Conservation (phyloP, 2,888 invertebrate species). For the Eupithecia subumbrata region DNA sequence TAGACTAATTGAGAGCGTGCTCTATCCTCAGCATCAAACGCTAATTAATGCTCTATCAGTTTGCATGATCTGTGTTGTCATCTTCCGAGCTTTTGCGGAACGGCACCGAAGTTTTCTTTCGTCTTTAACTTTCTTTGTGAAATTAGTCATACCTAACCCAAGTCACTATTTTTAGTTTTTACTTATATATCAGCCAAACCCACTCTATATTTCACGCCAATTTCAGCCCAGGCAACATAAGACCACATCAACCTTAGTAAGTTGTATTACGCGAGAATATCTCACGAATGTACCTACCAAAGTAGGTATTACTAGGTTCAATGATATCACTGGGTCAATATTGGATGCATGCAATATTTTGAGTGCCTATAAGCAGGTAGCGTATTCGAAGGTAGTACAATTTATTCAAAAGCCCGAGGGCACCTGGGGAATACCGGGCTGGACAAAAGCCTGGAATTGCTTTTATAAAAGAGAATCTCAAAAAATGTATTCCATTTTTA, state of each 20-base stretch:
- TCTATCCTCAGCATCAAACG: conserved; percentile 55
- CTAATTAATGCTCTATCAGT: conserved; percentile 41
- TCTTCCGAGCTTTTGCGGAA: conserved; percentile 36
- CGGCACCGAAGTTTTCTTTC: neutral
- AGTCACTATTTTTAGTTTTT: neutral
- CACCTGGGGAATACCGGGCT: conserved; percentile 51
- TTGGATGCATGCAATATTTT: conserved; percentile 42
- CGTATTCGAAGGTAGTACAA: conserved; percentile 50
- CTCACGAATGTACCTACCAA: too few relatives aligned
- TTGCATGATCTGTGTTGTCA: conserved; percentile 37
- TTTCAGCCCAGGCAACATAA: neutral
- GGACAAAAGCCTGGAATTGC: conserved; percentile 61
- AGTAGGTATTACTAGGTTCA: too few relatives aligned
- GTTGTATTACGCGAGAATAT: neutral
- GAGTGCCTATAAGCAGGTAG: conserved; percentile 42
- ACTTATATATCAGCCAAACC: neutral
- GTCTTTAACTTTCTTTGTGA: neutral
- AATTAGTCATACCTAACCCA: neutral
- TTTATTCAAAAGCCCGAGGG: conserved; percentile 59
- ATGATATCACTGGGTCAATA: neutral
- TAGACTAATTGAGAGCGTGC: conserved; percentile 56
- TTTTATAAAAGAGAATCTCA: conserved; percentile 56
- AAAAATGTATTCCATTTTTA: conserved; percentile 52
- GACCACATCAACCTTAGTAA: neutral
- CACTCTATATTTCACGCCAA: neutral